Percentiles rank a stretch among this genome's conserved stretches.
phyloP scores from a whole-genome alignment of 2,888 invertebrate species.

The Gastrophysa polygoni region DNA sequence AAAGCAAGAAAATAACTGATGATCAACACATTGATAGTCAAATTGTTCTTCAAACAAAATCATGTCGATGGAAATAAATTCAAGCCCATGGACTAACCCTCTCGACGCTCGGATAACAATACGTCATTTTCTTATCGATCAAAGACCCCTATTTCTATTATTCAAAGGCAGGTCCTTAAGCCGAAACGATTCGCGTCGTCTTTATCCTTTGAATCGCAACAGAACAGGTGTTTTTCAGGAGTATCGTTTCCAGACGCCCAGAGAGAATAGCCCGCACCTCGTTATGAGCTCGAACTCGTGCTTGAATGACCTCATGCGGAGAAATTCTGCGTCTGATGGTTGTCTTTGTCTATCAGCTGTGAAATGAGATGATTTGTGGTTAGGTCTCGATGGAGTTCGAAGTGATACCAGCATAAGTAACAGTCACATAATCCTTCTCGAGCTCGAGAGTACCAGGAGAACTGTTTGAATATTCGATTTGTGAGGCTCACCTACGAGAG shows the following conservation, averaged over 20 bases:
- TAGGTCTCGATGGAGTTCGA: neutral
- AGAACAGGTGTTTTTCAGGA: constrained; percentile 33
- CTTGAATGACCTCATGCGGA: constrained; percentile 28
- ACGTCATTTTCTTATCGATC: constrained; percentile 20
- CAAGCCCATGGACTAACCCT: constrained; percentile 5
- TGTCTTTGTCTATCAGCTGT: constrained; percentile 2
- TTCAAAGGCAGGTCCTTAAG: constrained; percentile 20
- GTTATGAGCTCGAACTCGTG: constrained; percentile 35
- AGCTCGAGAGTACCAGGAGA: too few species aligned
- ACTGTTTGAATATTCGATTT: too few species aligned
- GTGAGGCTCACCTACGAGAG: too few species aligned
- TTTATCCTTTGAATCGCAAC: constrained; percentile 30
- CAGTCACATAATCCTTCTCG: too few species aligned
- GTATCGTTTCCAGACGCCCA: constrained; percentile 9
- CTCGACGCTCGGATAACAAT: constrained; percentile 2
- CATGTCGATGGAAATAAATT: too few species aligned
- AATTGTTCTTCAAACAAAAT: too few species aligned
- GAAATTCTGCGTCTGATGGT: constrained; percentile 5
- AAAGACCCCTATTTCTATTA: constrained; percentile 29
- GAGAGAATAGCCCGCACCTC: constrained; percentile 13
- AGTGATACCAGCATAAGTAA: neutral
- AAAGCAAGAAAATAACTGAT: too few species aligned
- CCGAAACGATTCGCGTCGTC: constrained; percentile 26
- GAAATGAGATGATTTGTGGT: constrained; percentile 1
- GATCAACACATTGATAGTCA: too few species aligned